Evolutionary conservation across 2,888 invertebrate genomes (phyloP), one percentile per base, ranked within the genome.

Genomic region (Heliconius erato): DNA sequence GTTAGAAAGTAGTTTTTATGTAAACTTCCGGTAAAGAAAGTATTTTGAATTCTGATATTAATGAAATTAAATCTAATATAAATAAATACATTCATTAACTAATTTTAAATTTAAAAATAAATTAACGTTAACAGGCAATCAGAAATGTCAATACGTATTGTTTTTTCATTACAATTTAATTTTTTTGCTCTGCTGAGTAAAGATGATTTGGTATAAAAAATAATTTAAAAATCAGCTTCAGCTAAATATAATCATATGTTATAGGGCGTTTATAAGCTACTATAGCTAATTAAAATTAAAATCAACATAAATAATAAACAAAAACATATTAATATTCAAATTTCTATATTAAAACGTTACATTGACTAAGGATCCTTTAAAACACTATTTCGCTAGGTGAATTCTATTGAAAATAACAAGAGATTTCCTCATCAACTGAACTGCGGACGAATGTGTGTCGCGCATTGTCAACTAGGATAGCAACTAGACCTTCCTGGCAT

Each of bases 371-470:
- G 54, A 49, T 35, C 32, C 59, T 59, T 65, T 69, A 40, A 35
- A 65, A 74, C 74, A 32, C 5, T 12, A 80, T 83, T 86, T 32
- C 35, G n/a, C 72, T 80, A 71, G 68, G 69, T 59, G 79, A 71
- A 32, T 69, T 65, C 65, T 63, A 68, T 72, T 74, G 78, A 40
- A 16, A 72, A 54, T 82, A 84, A 87, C 85, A 86, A 88, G 87
- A 89, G 88, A 88, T 89, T 90, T 90, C 88, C 88, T 90, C 88
- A 89, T 90, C 87, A 83, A 88, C 87, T 87, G 86, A 85, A 83
- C 79, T 79, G 81, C 79, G 79, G 80, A 85, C 84, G 86, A 82
- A 80, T 87, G 81, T 83, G 82, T 83, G 83, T 86, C 83, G 83
- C 85, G 83, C 76, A 83, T 81, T 84, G 81, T 54, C 78, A 71